Conservation (phyloP, 2,113 vertebrate genomes). For the Planiliza haematocheilus region DNA sequence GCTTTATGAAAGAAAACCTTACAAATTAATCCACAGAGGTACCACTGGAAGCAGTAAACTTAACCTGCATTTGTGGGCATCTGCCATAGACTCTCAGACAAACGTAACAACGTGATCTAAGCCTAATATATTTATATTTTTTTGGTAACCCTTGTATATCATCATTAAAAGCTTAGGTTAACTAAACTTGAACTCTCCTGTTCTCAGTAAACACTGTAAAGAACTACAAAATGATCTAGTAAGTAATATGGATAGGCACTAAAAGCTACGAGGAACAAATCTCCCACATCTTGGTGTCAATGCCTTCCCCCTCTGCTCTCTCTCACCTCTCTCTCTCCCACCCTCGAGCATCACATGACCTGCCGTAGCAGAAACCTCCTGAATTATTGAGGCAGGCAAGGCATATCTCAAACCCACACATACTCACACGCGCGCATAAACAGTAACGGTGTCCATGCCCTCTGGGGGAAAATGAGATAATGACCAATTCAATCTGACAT, state of each 20-base stretch:
- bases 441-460: constrained; percentile 63
- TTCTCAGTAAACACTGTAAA: not conserved
- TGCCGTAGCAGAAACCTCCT: constrained; percentile 67
- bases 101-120: too few species aligned
- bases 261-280: constrained; percentile 44
- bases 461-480: constrained; percentile 70
- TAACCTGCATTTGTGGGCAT: too few species aligned
- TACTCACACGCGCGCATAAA: constrained; percentile 51
- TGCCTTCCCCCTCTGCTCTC: not conserved
- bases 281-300: constrained; percentile 46
- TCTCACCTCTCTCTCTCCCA: not conserved
- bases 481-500: constrained; percentile 78
- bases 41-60: too few species aligned
- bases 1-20: not conserved
- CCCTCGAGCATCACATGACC: constrained; percentile 59
- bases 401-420: constrained; percentile 61
- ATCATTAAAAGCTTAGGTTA: too few species aligned
- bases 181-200: too few species aligned
- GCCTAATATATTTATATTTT: too few species aligned
- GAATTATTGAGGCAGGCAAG: constrained; percentile 81
- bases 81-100: too few species aligned
- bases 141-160: too few species aligned
- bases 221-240: constrained; percentile 51
- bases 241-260: constrained; percentile 42
- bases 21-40: not conserved